phyloP scores from a whole-genome alignment of 1,140 invertebrate species.

The Paramacrobiotus metropolitanus region DNA sequence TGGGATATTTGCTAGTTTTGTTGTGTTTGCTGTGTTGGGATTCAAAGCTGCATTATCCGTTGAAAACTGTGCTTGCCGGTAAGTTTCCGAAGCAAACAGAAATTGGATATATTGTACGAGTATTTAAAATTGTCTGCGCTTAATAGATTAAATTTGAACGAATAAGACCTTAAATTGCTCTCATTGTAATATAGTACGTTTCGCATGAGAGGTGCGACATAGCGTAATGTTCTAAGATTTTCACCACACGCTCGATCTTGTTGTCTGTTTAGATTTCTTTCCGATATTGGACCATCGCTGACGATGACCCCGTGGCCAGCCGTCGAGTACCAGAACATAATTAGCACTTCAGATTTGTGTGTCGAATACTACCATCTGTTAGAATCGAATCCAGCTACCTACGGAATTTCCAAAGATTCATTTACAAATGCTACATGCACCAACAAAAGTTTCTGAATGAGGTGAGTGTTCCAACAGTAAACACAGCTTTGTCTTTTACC shows the following conservation, averaged over 20 bases:
- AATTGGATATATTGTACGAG: too few species aligned
- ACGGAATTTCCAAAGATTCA: neutral
- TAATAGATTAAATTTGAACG: neutral
- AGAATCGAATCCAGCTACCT: neutral
- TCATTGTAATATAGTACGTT: neutral
- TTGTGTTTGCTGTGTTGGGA: constrained; percentile 35
- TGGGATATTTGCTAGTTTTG: constrained; percentile 75
- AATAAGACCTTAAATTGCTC: neutral
- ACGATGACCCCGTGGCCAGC: too few species aligned
- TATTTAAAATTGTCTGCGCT: neutral
- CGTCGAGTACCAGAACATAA: too few species aligned
- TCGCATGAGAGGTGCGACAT: too few species aligned
- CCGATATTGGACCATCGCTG: too few species aligned
- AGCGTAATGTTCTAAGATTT: too few species aligned
- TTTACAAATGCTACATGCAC: neutral
- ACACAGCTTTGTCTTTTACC: too few species aligned
- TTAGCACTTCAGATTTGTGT: neutral
- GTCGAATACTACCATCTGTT: neutral
- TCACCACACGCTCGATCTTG: too few species aligned
- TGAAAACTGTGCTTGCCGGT: constrained; percentile 47
- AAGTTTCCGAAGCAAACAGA: too few species aligned
- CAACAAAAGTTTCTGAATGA: constrained; percentile 32
- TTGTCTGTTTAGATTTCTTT: too few species aligned
- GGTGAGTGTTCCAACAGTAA: too few species aligned
- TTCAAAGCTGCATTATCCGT: constrained; percentile 60